phyloP scores from a whole-genome alignment of 2,113 vertebrate species.

The human (Homo sapiens) region GRCh38 chr3:146905001-146905500 shows the following conservation, averaged over 20 bases:
- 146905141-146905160: not conserved
- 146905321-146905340: not conserved
- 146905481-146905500: not conserved
- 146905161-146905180: not conserved
- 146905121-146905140: not conserved
- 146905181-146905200: not conserved
- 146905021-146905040: not conserved
- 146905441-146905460: not conserved
- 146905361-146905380: not conserved
- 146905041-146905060: not conserved
- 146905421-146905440: not conserved
- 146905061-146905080: not conserved
- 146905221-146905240: not conserved
- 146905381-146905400: not conserved
- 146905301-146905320: not conserved
- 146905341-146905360: not conserved
- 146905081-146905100: not conserved
- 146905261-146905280: not conserved
- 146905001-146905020: not conserved
- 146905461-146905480: not conserved
- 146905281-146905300: not conserved
- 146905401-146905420: not conserved
- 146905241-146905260: not conserved
- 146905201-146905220: not conserved
- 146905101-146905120: not conserved